Base-by-base conservation (phyloP, 2,888 invertebrate genomes). In the Dasysyrphus tricinctus region DNA sequence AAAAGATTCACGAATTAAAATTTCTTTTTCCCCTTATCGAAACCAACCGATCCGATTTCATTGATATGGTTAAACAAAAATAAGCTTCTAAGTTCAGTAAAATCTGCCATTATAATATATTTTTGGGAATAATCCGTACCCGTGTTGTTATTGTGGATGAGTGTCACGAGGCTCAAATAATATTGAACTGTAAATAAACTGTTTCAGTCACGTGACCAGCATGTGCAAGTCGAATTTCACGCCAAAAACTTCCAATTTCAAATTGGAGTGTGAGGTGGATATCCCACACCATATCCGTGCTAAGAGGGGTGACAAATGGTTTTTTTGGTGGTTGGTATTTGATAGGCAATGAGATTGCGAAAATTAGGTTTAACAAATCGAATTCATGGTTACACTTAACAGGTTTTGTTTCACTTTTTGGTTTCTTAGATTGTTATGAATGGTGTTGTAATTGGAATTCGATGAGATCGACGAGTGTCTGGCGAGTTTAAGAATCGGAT, bases 151-250 rank as follows among this genome's bases (percentile, higher is more conserved):
- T 81, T 78, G 74, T 75, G 59, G 75, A 82, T 72, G 70, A 88
- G 57, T 87, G 88, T 89, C 89, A 89, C 89, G 89, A 88, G 89
- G 88, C 84, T 63, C 59, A 86, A 88, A 89, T 88, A 89, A 88
- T 86, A 89, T 89, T 88, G 89, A 89, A 89, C 89, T 89, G 89
- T 88, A 89, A 89, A 89, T 89, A 89, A 89, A 89, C 81, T 88
- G 88, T 88, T 88, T 88, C 69, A 74, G 88, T 42, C 89, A 89
- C 89, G 89, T 89, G 89, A 89, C 88, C 70, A 82, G 88, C 89
- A 89, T 89, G 88, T 87, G 88, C 84, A 88, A 84, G 63, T 65
- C 63, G 65, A 77, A 88, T 83, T 84, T 86, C 81, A 77, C 86
- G 86, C 86, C 79, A 65, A 74, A 85, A 79, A 82, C 75, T 75